Percentiles rank a stretch among this genome's conserved stretches.
phyloP scores from a whole-genome alignment of 2,888 invertebrate genomes.

The Apeira syringaria region DNA sequence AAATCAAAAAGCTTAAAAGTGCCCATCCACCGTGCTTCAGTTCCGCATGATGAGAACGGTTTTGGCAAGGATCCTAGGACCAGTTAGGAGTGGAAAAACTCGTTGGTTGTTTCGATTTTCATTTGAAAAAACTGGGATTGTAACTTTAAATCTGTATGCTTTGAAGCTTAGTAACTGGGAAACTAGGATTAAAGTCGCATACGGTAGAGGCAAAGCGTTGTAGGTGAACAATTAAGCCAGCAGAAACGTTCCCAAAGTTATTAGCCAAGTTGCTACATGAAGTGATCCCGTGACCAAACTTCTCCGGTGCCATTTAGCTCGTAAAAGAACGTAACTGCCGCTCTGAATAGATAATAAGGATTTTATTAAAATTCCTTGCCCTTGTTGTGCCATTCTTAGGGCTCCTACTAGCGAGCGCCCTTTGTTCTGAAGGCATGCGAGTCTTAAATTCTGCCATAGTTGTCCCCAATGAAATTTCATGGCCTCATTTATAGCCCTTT shows the following conservation, averaged over 20 bases:
- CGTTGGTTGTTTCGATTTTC: constrained; percentile 5
- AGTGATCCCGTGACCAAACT: constrained; percentile 57
- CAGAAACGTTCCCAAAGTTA: constrained; percentile 58
- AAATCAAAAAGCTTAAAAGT: constrained; percentile 12
- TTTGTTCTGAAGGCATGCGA: constrained; percentile 68
- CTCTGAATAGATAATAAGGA: constrained; percentile 79
- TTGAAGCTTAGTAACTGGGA: constrained; percentile 13
- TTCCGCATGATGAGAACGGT: constrained; percentile 14
- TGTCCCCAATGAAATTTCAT: constrained; percentile 60
- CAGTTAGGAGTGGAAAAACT: constrained; percentile 12
- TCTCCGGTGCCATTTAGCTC: constrained; percentile 60
- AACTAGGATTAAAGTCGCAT: constrained; percentile 27
- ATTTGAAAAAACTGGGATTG: constrained; percentile 13
- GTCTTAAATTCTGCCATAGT: constrained; percentile 53
- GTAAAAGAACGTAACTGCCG: constrained; percentile 75
- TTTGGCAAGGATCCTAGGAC: constrained; percentile 17
- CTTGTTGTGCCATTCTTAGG: constrained; percentile 69
- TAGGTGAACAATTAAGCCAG: constrained; percentile 54
- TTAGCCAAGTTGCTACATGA: constrained; percentile 62
- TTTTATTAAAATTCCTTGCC: constrained; percentile 81
- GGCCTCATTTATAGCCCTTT: constrained; percentile 52
- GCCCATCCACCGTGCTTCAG: constrained; percentile 14
- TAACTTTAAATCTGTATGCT: constrained; percentile 9
- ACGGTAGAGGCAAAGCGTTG: constrained; percentile 40
- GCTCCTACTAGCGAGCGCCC: constrained; percentile 45